Evolutionary conservation across 2,113 vertebrate species (phyloP).

Genomic region (Macroglossus sobrinus): DNA sequence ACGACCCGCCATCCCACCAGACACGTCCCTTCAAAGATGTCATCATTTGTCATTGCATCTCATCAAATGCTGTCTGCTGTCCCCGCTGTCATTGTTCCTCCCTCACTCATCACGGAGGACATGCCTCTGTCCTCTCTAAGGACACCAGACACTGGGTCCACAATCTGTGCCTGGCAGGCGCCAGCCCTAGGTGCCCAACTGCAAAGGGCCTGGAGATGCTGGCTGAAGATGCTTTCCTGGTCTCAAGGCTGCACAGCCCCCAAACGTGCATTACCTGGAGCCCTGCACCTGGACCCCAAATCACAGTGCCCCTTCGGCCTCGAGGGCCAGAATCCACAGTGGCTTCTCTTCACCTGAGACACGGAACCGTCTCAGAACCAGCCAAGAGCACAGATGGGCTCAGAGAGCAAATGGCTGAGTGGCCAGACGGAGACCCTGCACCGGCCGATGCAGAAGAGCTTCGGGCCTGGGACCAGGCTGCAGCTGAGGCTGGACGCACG

Average conservation of each 20-base stretch:
- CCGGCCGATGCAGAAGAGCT: not conserved
- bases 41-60: not conserved
- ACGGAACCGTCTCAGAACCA: not conserved
- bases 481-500: not conserved
- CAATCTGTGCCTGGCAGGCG: not conserved
- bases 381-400: not conserved
- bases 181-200: not conserved
- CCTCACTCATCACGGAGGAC: not conserved
- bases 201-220: not conserved
- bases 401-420: not conserved
- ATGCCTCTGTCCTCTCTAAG: not conserved
- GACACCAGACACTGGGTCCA: not conserved
- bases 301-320: not conserved
- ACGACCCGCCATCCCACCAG: not conserved
- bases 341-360: slow-evolving; percentile 16
- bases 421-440: not conserved
- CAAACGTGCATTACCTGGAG: not conserved
- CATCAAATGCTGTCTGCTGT: not conserved
- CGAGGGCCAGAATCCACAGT: not conserved
- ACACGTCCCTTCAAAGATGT: not conserved
- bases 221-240: slow-evolving; percentile 21
- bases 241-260: not conserved
- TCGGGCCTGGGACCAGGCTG: not conserved
- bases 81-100: not conserved
- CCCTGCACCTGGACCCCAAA: not conserved